Evolutionary conservation across 2,888 invertebrate species (phyloP).

Genomic region (Camponotus fellah): DNA sequence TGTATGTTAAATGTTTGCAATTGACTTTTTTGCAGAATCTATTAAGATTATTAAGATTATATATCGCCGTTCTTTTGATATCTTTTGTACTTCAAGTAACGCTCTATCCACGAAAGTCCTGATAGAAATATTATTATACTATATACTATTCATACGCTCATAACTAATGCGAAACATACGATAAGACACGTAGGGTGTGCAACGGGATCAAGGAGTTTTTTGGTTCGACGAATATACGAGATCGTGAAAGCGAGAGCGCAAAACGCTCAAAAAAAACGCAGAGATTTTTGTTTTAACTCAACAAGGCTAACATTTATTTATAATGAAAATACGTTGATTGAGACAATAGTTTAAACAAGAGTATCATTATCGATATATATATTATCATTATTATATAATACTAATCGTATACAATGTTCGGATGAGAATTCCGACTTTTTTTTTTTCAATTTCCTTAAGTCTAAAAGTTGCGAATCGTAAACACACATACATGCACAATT

Average conservation of each 20-base stretch:
- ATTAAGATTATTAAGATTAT: slow-evolving; percentile 1
- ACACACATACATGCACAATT: slow-evolving; percentile 84
- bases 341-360: slow-evolving; percentile 86
- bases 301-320: slow-evolving; percentile 86
- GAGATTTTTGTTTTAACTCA: slow-evolving; percentile 83
- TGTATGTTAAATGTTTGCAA: slow-evolving; percentile 5
- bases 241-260: slow-evolving; percentile 21
- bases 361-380: slow-evolving; percentile 83
- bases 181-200: slow-evolving; percentile 69
- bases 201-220: slow-evolving; percentile 59
- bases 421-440: slow-evolving; percentile 79
- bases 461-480: slow-evolving; percentile 77
- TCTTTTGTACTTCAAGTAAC: not conserved
- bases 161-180: slow-evolving; percentile 32
- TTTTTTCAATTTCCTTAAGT: slow-evolving; percentile 70
- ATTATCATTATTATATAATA: slow-evolving; percentile 70
- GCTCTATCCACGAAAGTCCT: not conserved
- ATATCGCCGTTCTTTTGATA: no score
- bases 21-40: not conserved
- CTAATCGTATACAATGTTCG: slow-evolving; percentile 86
- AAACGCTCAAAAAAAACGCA: slow-evolving; percentile 37
- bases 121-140: not conserved
- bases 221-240: slow-evolving; percentile 48
- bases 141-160: not conserved
- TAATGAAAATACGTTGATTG: slow-evolving; percentile 86